Evolutionary conservation across 2,797 vertebrate genomes (phyloP), one percentile per base, ranked within the genome.

Genomic region (Falco biarmicus): DNA sequence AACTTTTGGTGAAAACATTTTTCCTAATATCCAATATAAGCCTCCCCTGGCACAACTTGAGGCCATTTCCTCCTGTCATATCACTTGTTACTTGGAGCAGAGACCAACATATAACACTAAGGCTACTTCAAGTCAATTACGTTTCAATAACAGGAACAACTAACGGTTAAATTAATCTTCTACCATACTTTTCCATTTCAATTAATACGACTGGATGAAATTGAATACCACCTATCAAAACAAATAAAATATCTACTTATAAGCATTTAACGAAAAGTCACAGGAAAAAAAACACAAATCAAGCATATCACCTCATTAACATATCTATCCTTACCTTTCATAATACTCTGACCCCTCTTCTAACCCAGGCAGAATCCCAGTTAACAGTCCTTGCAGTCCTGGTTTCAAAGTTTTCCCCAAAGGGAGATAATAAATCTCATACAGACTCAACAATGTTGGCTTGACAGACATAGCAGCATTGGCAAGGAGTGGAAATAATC

Each of bases 401-500:
- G 99, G 99, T 91, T 99, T 99, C 90, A 99, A 94, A 5, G 99
- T 99, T 98, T 99, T 99, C 54, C 99, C 99, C 97, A 99, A 97
- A 91, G 99, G 99, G 82, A 99, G 97, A 95, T 99, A 99, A 97
- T 99, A 99, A 45, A 98, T 99, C 97, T 99, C 99, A 97, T 99
- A 99, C 78, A 99, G 98, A 92, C 99, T 99, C 91, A 99, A 96
- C 94, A 99, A 98, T 9, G 98, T 99, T 84, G 99, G 99, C 97
- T 99, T 99, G 91, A 99, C 99, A 91, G 99, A 99, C 99, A 99
- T 99, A 48, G 99, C 99, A 60, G 99, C 99, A 96, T 99, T 99
- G 97, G 99, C 99, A 96, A 99, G 99, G 95, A 99, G 98, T 93
- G 99, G 99, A 97, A 99, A 99, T 73, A 99, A 98, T 61, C 99